Evolutionary conservation across 2,888 invertebrate genomes (phyloP), one percentile per base, ranked within the genome.

Genomic region (Epiblema foenella): DNA sequence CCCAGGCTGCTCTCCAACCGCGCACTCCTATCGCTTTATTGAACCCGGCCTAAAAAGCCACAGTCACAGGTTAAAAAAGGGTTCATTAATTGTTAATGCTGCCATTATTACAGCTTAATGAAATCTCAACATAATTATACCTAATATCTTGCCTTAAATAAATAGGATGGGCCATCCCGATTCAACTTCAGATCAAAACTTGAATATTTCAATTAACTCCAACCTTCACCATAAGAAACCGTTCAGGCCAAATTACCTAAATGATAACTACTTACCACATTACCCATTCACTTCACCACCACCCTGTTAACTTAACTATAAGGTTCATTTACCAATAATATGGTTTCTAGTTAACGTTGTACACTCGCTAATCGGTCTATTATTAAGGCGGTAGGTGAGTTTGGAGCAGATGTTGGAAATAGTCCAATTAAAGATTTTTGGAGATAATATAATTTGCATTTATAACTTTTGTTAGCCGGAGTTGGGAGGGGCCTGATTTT

Each of bases 381-480:
- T 71, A 73, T 73, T 73, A 67, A 84, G 81, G 81, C 69, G 58
- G 77, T 77, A 77, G 71, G 76, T 76, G 74, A 75, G 67, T 68
- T 62, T 71, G 68, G 69, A 72, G 69, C 81, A 81, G 81, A 81
- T 81, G 81, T 79, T 78, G 77, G 74, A 77, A 79, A 81, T 80
- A 77, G 77, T 76, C 74, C 76, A 80, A 81, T 81, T 81, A 79
- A 78, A 80, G 77, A 77, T 77, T 76, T 70, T 78, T 77, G 77
- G 77, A 74, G 77, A 76, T 75, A 70, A 78, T 79, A 79, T 74
- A 70, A 79, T 79, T 79, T 77, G 73, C 75, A 77, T 78, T 78
- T 74, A 66, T 67, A 67, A 66, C 71, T 71, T 71, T 67, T 67
- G 66, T 71, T 49, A 60, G 54, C 49, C 49, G 17, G 59, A 62